These are phyloP conservation scores for Drosophila aldrichi DNA, from an alignment of 2,888 invertebrate genomes.

Conservation along the genomic window DNA sequence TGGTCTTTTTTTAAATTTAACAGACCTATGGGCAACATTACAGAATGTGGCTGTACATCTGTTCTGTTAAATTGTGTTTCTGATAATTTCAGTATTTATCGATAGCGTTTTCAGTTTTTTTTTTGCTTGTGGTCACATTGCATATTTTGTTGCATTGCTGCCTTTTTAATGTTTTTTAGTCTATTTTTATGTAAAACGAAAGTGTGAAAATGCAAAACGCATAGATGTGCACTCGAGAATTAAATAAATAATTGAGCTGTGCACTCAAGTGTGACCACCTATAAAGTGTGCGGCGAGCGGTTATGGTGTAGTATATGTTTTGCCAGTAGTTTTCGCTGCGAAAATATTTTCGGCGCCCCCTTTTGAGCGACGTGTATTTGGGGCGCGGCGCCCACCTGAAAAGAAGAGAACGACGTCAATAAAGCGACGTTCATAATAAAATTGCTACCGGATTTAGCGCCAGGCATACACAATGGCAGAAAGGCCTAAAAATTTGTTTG, in stretches of 20 bases:
- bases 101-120: neutral
- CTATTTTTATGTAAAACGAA: slow-evolving; percentile 72
- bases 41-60: neutral
- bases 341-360: slow-evolving; percentile 63
- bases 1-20: neutral
- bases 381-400: slow-evolving; percentile 74
- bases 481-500: slow-evolving; percentile 84
- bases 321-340: slow-evolving; percentile 43
- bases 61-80: neutral
- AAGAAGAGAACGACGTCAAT: slow-evolving; percentile 46
- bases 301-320: slow-evolving; percentile 46
- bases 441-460: slow-evolving; percentile 18
- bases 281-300: slow-evolving; percentile 21
- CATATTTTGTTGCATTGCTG: slow-evolving; percentile 55
- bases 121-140: slow-evolving; percentile 23
- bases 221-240: slow-evolving; percentile 55
- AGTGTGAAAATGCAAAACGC: slow-evolving; percentile 48
- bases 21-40: too few relatives aligned
- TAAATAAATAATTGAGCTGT: slow-evolving; percentile 51
- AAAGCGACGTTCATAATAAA: slow-evolving; percentile 38
- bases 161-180: slow-evolving; percentile 60
- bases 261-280: slow-evolving; percentile 38
- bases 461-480: slow-evolving; percentile 79
- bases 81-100: slow-evolving; percentile 18
- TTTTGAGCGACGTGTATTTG: slow-evolving; percentile 66